phyloP scores from a whole-genome alignment of 2,113 vertebrate species.

The Ailurus styani region DNA sequence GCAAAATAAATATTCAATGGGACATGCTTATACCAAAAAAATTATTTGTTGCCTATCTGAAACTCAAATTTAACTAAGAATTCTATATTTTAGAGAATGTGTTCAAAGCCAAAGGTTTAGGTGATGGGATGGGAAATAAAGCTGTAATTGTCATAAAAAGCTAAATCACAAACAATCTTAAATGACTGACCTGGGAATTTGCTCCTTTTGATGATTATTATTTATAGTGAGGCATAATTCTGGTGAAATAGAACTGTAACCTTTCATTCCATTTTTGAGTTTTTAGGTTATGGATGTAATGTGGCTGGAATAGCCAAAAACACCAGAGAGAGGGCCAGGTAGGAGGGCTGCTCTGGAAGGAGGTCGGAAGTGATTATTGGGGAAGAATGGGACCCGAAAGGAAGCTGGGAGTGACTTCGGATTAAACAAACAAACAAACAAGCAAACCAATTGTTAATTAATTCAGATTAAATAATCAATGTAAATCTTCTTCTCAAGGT shows the following conservation, averaged over 20 bases:
- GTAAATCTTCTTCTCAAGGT: neutral
- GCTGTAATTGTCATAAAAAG: neutral
- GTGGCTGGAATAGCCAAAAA: neutral
- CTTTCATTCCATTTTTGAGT: neutral
- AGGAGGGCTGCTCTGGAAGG: neutral
- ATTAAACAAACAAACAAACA: neutral
- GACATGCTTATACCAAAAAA: neutral
- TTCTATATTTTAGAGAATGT: neutral
- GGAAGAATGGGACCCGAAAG: neutral
- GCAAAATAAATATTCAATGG: neutral
- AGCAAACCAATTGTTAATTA: neutral
- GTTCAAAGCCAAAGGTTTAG: neutral
- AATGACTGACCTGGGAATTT: neutral
- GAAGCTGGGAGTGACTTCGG: neutral
- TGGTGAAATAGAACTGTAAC: neutral
- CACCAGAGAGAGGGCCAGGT: neutral
- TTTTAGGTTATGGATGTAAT: neutral
- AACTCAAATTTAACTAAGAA: neutral
- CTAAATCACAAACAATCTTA: neutral
- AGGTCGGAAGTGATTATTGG: neutral
- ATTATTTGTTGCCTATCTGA: neutral
- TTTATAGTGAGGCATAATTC: neutral
- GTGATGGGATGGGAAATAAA: neutral
- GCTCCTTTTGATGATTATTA: neutral
- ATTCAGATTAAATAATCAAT: neutral